Conservation (phyloP, 2,888 invertebrate genomes). For the Melieria crassipennis region DNA sequence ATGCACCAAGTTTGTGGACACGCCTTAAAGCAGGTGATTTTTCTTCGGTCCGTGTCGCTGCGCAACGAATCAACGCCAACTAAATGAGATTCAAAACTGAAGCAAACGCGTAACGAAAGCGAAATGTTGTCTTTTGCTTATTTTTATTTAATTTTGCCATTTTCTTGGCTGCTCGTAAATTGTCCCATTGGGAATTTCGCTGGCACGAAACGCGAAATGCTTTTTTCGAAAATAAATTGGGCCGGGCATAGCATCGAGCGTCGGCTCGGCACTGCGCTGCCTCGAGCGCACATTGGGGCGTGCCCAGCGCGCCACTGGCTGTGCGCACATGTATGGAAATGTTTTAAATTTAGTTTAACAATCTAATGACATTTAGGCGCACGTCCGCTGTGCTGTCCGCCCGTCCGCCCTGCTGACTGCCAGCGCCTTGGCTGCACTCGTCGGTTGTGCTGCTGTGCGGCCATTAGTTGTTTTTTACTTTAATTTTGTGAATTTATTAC, state of each 20-base stretch:
- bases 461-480: constrained; percentile 20
- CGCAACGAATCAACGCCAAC: background rate
- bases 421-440: background rate
- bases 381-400: background rate
- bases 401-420: background rate
- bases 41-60: background rate
- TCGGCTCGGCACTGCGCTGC: background rate
- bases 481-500: constrained; percentile 55
- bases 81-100: background rate
- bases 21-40: constrained; percentile 12
- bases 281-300: background rate
- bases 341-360: constrained; percentile 33
- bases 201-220: constrained; percentile 9
- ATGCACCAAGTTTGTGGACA: too few species aligned
- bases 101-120: background rate
- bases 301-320: constrained; percentile 13
- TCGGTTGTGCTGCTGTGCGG: constrained; percentile 2
- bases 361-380: constrained; percentile 22
- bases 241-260: constrained; percentile 39
- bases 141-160: constrained; percentile 49
- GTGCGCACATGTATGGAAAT: constrained; percentile 3
- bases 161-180: constrained; percentile 47
- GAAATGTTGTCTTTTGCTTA: constrained; percentile 38
- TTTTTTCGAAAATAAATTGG: constrained; percentile 43
- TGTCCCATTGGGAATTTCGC: constrained; percentile 52